Base-by-base conservation (phyloP, 2,797 vertebrate species). In the Silurus lanzhouensis region DNA sequence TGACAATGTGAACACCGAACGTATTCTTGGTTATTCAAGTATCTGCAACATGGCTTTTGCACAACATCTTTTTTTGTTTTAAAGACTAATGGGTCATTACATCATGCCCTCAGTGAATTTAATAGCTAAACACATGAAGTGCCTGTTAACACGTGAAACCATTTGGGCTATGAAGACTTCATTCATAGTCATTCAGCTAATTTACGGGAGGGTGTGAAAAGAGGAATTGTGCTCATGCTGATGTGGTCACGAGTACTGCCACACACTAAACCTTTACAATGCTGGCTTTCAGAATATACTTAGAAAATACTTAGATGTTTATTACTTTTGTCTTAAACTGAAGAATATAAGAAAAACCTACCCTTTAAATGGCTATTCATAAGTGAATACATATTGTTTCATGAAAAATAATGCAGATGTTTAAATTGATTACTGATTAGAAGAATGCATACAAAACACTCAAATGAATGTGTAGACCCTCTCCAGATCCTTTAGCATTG, bases 41-140 rank as follows among this genome's bases (percentile, higher is more conserved):
- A 44, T 48, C 85, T 83, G 89, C 71, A 87, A 89, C 88, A 88
- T 86, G 89, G 89, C 85, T 90, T 91, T 90, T 78, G 85, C 60
- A 87, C 89, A 87, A 87, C 77, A 76, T 25, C 27, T 52, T 75
- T 55, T 75, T 61, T 78, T 88, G 82, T 75, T 83, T 87, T 81
- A 80, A 84, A 88, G 87, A 88, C 44, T 22, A 88, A 88, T 88
- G 85, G 74, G 83, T 89, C 84, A 79, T 66, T 55, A 84, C 80
- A 57, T 61, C 88, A 74, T 82, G 68, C 89, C 84, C 85, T 25
- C 81, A 57, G 70, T 83, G 46, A 81, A 58, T 60, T 84, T 55
- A 90, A 82, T 83, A 68, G 83, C 77, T 82, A 63, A 68, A 60
- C 57, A 85, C 83, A 87, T 52, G 64, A 1, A 70, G 71, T 84